Evolutionary conservation across 30 jellyfish, hydroid and myxozoan genomes (phyloP), one percentile per base, ranked within the genome.

Genomic region (Turritopsis dohrnii): DNA sequence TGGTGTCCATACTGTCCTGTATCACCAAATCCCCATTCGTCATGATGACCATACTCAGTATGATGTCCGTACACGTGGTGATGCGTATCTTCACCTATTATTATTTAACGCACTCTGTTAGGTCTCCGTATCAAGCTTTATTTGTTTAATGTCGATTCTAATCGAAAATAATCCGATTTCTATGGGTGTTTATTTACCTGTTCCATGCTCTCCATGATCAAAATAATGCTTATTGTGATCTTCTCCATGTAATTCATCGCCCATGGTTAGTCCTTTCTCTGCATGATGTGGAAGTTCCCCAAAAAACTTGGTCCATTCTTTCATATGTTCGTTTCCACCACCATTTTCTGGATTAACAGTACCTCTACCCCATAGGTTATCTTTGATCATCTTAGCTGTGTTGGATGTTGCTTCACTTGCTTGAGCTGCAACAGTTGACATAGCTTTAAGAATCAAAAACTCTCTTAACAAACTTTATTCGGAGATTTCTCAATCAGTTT

Each of bases 21-120:
- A 71, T 79, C 95, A 21, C 97, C 97, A 80, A 92, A 87, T 1
- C 97, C 97, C 96, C 96, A 92, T 72, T 87, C 97, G 73, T 92
- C 97, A 69, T 87, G 97, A 81, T 83, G 96, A 3, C 97, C 97
- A 69, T 76, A 92, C 80, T 87, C 95, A 22, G 93, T 60, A 75
- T 92, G 97, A 71, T 92, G 97, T 0, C 97, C 97, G 79, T 73
- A 84, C 24, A 29, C 85, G 71, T 29, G 72, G 71, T 77, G 85
- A 30, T 69, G 77, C 28, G 28, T 69, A 21, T 69, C 77, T 27
- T 69, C 77, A 27, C 77, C 77, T 69, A 19, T 7, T 7, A n/a
- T 7, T 23, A 9, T 16, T 69, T 21, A 0, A 27, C 4, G 16
- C 9, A 69, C 73, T 18, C 21, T 60, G 73, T 60, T n/a, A n/a